Conservation (phyloP, 1,140 invertebrate genomes). For the Archegozetes longisetosus region DNA sequence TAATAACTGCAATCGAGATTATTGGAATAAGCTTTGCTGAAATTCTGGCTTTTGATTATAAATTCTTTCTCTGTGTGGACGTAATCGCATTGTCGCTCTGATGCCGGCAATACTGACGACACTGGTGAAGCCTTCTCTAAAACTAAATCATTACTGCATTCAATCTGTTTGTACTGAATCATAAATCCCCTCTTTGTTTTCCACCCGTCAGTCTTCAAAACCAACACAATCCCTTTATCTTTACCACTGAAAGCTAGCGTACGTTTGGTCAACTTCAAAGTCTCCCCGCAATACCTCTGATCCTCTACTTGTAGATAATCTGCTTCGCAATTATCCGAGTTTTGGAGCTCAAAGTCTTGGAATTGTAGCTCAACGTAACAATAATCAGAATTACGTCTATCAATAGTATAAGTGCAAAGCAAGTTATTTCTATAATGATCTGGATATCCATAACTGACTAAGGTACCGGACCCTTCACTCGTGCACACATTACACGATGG, state of each 20-base stretch:
- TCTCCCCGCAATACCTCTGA: slow-evolving; percentile 19
- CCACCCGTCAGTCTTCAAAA: slow-evolving; percentile 8
- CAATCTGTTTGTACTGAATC: slow-evolving; percentile 11
- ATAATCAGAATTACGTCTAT: slow-evolving; percentile 9
- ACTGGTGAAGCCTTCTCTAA: not conserved
- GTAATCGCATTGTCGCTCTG: not conserved
- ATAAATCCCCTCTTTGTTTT: slow-evolving; percentile 6
- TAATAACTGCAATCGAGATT: slow-evolving; percentile 18
- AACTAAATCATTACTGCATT: slow-evolving; percentile 1
- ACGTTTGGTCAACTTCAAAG: slow-evolving; percentile 1
- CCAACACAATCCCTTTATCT: slow-evolving; percentile 7
- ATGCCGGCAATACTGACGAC: not conserved
- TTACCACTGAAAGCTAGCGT: slow-evolving; percentile 4
- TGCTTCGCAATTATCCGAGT: slow-evolving; percentile 19
- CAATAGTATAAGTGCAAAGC: slow-evolving; percentile 16
- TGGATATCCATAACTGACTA: slow-evolving; percentile 15
- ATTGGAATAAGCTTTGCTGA: not conserved
- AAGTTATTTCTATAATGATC: slow-evolving; percentile 16
- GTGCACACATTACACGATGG: slow-evolving; percentile 13
- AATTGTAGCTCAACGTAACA: slow-evolving; percentile 23
- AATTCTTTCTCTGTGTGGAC: not conserved
- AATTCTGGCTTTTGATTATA: not conserved
- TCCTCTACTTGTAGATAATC: slow-evolving; percentile 21
- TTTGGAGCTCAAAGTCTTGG: slow-evolving; percentile 21
- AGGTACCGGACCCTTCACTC: not conserved